A percentile compares a stretch with the other conserved stretches of the same genome.
phyloP scores from a whole-genome alignment of 1,140 invertebrate genomes.

The Charaxes varanes region DNA sequence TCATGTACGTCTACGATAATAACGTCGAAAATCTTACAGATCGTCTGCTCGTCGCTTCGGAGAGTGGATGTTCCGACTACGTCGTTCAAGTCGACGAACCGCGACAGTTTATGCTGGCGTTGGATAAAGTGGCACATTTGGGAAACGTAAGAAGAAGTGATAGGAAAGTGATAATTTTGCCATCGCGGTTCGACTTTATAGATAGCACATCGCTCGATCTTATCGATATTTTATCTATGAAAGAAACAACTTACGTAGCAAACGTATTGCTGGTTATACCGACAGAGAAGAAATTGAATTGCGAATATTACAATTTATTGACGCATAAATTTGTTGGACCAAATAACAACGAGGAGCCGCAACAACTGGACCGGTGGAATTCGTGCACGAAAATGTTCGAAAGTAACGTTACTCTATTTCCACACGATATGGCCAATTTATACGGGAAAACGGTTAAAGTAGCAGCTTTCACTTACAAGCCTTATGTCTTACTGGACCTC shows the following conservation, averaged over 20 bases:
- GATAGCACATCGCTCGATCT: slow-evolving; percentile 17
- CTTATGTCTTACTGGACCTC: slow-evolving; percentile 55
- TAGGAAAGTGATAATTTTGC: slow-evolving; percentile 48
- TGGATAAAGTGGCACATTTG: slow-evolving; percentile 39
- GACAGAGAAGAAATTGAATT: slow-evolving; percentile 15
- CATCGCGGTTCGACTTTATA: slow-evolving; percentile 2
- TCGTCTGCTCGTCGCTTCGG: slow-evolving; percentile 36
- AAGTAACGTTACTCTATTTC: slow-evolving; percentile 42
- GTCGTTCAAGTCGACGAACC: slow-evolving; percentile 41
- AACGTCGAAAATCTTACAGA: slow-evolving; percentile 26
- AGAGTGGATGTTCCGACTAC: slow-evolving; percentile 59
- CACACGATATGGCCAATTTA: slow-evolving; percentile 52
- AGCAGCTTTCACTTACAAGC: slow-evolving; percentile 58
- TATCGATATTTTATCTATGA: slow-evolving; percentile 34
- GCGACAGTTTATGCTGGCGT: slow-evolving; percentile 37
- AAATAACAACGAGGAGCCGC: slow-evolving; percentile 26
- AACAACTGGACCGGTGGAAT: slow-evolving; percentile 48
- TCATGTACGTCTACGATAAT: slow-evolving; percentile 32
- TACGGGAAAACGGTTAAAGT: slow-evolving; percentile 51
- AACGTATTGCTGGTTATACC: slow-evolving; percentile 46
- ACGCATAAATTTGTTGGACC: slow-evolving; percentile 52
- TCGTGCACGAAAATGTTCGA: slow-evolving; percentile 38
- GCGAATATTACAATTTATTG: slow-evolving; percentile 39
- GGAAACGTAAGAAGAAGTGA: slow-evolving; percentile 49
- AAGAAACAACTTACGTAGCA: slow-evolving; percentile 38